Conservation (phyloP, 2,888 invertebrate genomes). For the Ganaspis brasiliensis region DNA sequence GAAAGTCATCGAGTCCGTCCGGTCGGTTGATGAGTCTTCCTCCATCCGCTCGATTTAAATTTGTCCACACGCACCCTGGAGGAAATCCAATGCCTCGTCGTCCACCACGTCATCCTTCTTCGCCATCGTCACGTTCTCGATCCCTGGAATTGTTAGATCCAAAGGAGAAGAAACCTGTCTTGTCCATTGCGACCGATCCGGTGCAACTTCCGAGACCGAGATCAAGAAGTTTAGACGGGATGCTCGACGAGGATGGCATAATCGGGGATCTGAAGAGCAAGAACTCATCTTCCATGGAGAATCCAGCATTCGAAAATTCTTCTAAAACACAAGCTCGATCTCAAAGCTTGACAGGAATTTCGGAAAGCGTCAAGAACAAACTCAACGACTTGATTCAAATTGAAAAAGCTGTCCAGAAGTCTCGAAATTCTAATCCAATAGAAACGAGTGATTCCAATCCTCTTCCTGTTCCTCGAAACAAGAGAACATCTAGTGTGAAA, state of each 20-base stretch:
- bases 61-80: slow-evolving; percentile 73
- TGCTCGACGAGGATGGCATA: slow-evolving; percentile 81
- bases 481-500: slow-evolving; percentile 56
- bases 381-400: neutral
- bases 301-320: neutral
- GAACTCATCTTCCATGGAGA: slow-evolving; percentile 44
- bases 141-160: slow-evolving; percentile 70
- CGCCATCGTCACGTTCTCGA: slow-evolving; percentile 72
- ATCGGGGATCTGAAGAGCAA: slow-evolving; percentile 59
- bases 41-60: slow-evolving; percentile 76
- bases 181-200: slow-evolving; percentile 59
- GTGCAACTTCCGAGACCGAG: slow-evolving; percentile 80
- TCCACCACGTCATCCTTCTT: slow-evolving; percentile 69
- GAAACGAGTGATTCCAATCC: slow-evolving; percentile 21
- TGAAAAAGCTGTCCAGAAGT: neutral
- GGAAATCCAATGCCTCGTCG: slow-evolving; percentile 69
- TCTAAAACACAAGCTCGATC: slow-evolving; percentile 18
- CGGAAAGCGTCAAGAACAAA: neutral
- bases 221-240: slow-evolving; percentile 85
- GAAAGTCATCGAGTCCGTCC: slow-evolving; percentile 86
- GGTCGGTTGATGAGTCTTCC: slow-evolving; percentile 83
- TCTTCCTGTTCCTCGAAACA: slow-evolving; percentile 56
- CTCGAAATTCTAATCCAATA: neutral
- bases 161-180: slow-evolving; percentile 62
- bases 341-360: neutral